Percentiles rank a stretch among this genome's conserved stretches.
Conservation (phyloP, 1,140 invertebrate species). For the Scylla paramamosain region DNA sequence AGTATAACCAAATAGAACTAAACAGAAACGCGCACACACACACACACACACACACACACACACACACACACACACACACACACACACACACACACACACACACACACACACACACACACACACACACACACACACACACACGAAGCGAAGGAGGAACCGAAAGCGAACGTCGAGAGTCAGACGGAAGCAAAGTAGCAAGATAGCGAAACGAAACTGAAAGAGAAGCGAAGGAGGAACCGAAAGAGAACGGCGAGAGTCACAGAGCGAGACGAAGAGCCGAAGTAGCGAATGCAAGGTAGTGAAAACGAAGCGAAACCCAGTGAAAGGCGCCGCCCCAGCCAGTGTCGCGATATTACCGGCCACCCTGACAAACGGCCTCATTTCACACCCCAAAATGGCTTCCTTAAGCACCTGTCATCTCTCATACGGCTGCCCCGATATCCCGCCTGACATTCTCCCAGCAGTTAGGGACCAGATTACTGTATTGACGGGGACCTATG, state of each 20-base stretch:
- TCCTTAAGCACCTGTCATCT: constrained; percentile 74
- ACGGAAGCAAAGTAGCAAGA: too few relatives aligned
- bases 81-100: constrained; percentile 2
- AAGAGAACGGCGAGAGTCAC: neutral
- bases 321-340: constrained; percentile 38
- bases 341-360: constrained; percentile 70
- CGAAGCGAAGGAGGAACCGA: neutral
- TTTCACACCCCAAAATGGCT: constrained; percentile 74
- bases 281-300: constrained; percentile 49
- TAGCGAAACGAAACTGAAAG: too few relatives aligned
- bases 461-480: constrained; percentile 69
- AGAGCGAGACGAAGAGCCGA: neutral
- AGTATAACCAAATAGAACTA: neutral
- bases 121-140: neutral
- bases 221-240: neutral
- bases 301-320: constrained; percentile 46
- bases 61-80: neutral
- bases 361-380: constrained; percentile 70
- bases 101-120: neutral
- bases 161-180: neutral
- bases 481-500: constrained; percentile 67
- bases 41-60: neutral
- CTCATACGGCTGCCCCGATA: constrained; percentile 66
- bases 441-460: constrained; percentile 50
- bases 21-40: too few relatives aligned